Evolutionary conservation across 2,888 invertebrate species (phyloP), one percentile per base, ranked within the genome.

Genomic region (Trissolcus japonicus): DNA sequence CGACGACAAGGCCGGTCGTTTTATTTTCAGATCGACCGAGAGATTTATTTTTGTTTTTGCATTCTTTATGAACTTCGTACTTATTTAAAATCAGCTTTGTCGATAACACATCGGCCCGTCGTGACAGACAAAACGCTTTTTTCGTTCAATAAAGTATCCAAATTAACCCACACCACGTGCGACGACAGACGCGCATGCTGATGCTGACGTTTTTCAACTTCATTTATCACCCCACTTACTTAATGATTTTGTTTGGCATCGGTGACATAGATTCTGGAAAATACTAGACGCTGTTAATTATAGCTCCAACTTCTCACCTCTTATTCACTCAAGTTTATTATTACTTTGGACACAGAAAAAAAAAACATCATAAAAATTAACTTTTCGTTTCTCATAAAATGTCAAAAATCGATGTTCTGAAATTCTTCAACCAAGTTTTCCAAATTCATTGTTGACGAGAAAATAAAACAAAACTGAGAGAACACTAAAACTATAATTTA

Each of bases 231-330:
- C 35, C 35, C 55, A 56, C 60, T 74, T 62, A 60, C 67, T 74
- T 67, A 74, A 67, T 67, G 67, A 74, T 62, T 35, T 35, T 62
- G 67, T 67, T 66, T 55, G 62, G 41, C 13, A 57, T 48, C 67
- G 46, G 53, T 74, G 67, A 63, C 74, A 74, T 53, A 67, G 25
- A 35, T 74, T 62, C 62, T 74, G 67, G 67, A 74, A 68, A 68
- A 65, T 74, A 67, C 62, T 67, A 62, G 53, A 48, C 53, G 46
- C 19, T 35, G 35, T 35, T 35, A 35, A 35, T 35, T 35, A 35
- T 35, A 35, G 35, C 35, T 35, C 1, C 40, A 46, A 46, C 46
- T n/a, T 46, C 46, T 46, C 46, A 46, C 46, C 14, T 46, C 46
- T n/a, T 16, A 14, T 35, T 35, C 35, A 35, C 11, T 35, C 11